Evolutionary conservation across 2,797 vertebrate species (phyloP).

Genomic region (Xiphophorus birchmanni): DNA sequence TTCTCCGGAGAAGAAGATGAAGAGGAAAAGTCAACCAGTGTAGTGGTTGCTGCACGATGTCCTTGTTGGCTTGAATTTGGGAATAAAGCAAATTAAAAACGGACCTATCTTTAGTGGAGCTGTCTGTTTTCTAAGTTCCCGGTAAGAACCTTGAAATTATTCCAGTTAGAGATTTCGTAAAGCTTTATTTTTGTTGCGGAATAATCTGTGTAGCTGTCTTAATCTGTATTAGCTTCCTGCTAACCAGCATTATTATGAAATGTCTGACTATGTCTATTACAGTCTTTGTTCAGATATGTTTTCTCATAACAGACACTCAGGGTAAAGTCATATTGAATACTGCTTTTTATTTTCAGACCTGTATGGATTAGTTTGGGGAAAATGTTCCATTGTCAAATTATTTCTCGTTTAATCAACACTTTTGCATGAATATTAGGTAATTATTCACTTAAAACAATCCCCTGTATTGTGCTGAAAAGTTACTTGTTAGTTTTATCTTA

Average conservation of each 20-base stretch:
- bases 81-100: slow-evolving; percentile 22
- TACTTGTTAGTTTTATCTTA: too few species aligned
- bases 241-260: slow-evolving; percentile 9
- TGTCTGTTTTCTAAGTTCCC: not conserved
- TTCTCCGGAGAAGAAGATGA: not conserved
- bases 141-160: slow-evolving; percentile 31
- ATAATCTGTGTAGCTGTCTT: not conserved
- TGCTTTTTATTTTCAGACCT: not conserved
- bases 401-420: too few species aligned
- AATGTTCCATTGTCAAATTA: too few species aligned
- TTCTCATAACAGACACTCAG: not conserved
- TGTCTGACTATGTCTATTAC: not conserved
- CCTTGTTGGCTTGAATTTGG: slow-evolving; percentile 54
- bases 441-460: too few species aligned
- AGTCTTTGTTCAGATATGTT: not conserved
- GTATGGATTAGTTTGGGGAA: too few species aligned
- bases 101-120: not conserved
- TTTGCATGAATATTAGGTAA: too few species aligned
- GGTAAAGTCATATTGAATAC: not conserved
- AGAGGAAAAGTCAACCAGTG: slow-evolving; percentile 47
- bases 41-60: slow-evolving; percentile 29
- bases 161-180: fast-evolving
- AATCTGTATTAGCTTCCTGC: slow-evolving; percentile 10
- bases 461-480: too few species aligned
- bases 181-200: not conserved